These are phyloP conservation scores for Mimas tiliae DNA, from an alignment of 2,888 invertebrate species.

Conservation along the genomic window DNA sequence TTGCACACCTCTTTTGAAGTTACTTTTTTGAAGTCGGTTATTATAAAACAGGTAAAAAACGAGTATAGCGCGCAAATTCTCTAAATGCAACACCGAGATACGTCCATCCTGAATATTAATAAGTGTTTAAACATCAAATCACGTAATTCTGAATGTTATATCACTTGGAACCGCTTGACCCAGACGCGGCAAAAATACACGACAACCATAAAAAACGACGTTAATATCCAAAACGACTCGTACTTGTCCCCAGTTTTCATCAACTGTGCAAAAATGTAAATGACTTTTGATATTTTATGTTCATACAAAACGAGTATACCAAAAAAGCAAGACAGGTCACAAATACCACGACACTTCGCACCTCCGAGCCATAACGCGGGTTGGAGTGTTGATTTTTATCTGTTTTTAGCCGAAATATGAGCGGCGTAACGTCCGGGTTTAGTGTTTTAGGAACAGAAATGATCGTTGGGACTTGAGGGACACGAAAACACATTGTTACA, in stretches of 20 bases:
- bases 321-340: constrained; percentile 12
- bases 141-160: background rate
- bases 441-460: constrained; percentile 2
- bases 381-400: constrained; percentile 23
- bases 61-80: too few relatives aligned
- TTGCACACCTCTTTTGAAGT: too few relatives aligned
- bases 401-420: constrained; percentile 18
- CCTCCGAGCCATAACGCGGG: constrained; percentile 17
- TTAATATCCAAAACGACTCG: constrained; percentile 14
- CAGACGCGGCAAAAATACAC: constrained; percentile 2
- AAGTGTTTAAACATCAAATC: background rate
- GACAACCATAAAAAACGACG: constrained; percentile 2
- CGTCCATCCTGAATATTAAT: background rate
- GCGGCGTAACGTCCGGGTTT: constrained; percentile 9
- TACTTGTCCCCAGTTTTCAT: constrained; percentile 5
- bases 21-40: too few relatives aligned
- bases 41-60: background rate
- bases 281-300: constrained; percentile 18
- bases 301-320: constrained; percentile 10
- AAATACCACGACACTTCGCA: constrained; percentile 21
- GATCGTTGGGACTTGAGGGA: background rate
- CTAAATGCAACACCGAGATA: background rate
- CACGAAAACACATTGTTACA: background rate
- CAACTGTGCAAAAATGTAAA: constrained; percentile 11
- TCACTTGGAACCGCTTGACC: background rate